Evolutionary conservation across 2,888 invertebrate genomes (phyloP), one percentile per base, ranked within the genome.

Genomic region (Drosophila pegasa): DNA sequence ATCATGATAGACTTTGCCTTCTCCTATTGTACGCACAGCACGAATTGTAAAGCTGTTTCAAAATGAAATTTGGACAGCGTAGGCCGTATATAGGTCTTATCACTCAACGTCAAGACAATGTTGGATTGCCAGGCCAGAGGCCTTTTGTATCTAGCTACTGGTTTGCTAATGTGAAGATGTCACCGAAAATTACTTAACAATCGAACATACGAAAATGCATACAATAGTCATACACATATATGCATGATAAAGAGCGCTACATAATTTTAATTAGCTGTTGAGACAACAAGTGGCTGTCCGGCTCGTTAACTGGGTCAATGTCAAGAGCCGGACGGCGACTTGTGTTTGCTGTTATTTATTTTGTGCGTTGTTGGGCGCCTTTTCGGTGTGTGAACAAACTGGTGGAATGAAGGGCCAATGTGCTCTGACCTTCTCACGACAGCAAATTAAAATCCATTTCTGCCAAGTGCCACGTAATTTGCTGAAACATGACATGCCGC

Each of bases 401-500:
- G 61, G 25, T 33, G 48, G 61, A 56, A 35, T 40, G 74, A 78
- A 69, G 83, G 67, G 71, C 41, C 51, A 18, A 48, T 38, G 25
- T 18, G 20, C 59, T 63, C 59, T 51, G 78, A 81, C 81, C 88
- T 81, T 81, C 81, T 67, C 50, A 51, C 31, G 65, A 52, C 51
- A 41, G 37, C 43, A 31, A 58, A 54, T 61, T 67, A 51, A 64
- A 78, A 54, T n/a, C 37, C 51, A 47, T 67, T 67, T 75, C 56
- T 71, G 56, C 59, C 88, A 87, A 81, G 82, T 81, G 85, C 78
- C 82, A 86, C 88, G 80, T 86, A 86, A 88, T 86, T 71, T 88
- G 79, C 62, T 41, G 88, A 74, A 85, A 80, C 63, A 60, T 73
- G 80, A 87, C 87, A 48, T 63, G 69, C 48, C 12, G 45, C 87